These are phyloP conservation scores for Xylocampa areola DNA, from an alignment of 2,888 invertebrate species.

Conservation along the genomic window DNA sequence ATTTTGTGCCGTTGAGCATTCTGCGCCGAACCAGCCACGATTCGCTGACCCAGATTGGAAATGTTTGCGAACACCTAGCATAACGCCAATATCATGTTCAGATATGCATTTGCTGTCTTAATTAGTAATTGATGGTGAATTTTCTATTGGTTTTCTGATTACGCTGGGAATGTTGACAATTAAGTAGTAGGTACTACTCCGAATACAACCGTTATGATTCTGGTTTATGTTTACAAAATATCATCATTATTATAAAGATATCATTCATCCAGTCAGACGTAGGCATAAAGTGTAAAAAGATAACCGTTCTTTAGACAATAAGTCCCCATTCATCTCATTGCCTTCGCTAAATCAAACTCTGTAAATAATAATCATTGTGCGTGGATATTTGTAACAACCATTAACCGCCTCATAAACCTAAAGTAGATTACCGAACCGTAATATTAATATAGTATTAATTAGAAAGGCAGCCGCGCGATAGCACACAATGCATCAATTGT, in stretches of 20 bases:
- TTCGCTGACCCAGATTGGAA: slow-evolving; percentile 80
- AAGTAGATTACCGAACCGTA: slow-evolving; percentile 17
- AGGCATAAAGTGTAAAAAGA: too few species aligned
- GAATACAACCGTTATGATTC: too few species aligned
- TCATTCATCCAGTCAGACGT: too few species aligned
- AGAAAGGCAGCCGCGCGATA: slow-evolving; percentile 17
- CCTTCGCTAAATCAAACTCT: too few species aligned
- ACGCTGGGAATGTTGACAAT: neutral
- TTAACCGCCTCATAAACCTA: neutral
- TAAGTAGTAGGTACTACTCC: too few species aligned
- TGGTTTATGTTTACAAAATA: too few species aligned
- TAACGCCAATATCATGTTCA: slow-evolving; percentile 69
- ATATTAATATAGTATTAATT: slow-evolving; percentile 42
- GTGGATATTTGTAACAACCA: neutral
- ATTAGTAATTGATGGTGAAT: slow-evolving; percentile 43
- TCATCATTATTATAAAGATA: too few species aligned
- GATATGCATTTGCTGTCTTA: slow-evolving; percentile 60
- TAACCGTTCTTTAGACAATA: too few species aligned
- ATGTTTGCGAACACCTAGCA: slow-evolving; percentile 81
- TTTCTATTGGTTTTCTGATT: neutral
- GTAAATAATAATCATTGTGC: neutral
- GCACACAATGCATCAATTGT: slow-evolving; percentile 36
- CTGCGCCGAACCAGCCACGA: slow-evolving; percentile 69
- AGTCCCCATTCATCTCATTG: too few species aligned
- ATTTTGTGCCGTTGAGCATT: slow-evolving; percentile 79